Base-by-base conservation (phyloP, 2,113 vertebrate species). In the Macrotis lagotis region DNA sequence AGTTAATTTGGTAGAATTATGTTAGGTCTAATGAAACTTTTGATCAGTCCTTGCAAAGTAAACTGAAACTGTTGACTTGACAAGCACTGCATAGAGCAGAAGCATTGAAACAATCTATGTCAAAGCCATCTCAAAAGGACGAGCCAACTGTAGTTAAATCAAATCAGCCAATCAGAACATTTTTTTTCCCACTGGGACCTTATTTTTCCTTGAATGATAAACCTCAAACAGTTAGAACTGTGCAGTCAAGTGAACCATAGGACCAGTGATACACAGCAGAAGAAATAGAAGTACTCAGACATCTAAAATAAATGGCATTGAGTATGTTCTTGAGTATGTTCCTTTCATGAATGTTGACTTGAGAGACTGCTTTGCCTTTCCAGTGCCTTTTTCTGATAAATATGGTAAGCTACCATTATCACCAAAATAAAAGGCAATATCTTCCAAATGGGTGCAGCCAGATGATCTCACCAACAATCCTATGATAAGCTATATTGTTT, bases 301-400 rank as follows among this genome's bases (percentile, higher is more conserved):
- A 11, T 99, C 99, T 74, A 99, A 99, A 97, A 99, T 99, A 97
- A 99, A 99, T 95, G 98, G 99, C 89, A 99, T 99, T 19, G 99
- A 99, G 93, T n/a, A n/a, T n/a, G n/a, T n/a, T n/a, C n/a, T n/a
- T n/a, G n/a, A n/a, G n/a, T 99, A 99, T 52, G 99, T 99, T 59
- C 99, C 99, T 96, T 99, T 99, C 97, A 99, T 99, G 99, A 99
- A 96, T 37, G 99, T 99, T 97, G 99, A 99, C 97, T 98, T 99
- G 94, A 99, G 99, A 96, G 99, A 99, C 94, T 98, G 99, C 44
- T 99, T 99, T 98, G 99, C 99, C 74, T 99, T 99, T 97, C 99
- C 99, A 31, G 98, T 99, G 98, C 99, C 99, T 28, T 99, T 99
- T 98, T 99, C 99, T 94, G 99, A 99, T 98, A 99, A 99, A 98